phyloP scores from a whole-genome alignment of 2,797 vertebrate species.

The Sebastes nivosus region DNA sequence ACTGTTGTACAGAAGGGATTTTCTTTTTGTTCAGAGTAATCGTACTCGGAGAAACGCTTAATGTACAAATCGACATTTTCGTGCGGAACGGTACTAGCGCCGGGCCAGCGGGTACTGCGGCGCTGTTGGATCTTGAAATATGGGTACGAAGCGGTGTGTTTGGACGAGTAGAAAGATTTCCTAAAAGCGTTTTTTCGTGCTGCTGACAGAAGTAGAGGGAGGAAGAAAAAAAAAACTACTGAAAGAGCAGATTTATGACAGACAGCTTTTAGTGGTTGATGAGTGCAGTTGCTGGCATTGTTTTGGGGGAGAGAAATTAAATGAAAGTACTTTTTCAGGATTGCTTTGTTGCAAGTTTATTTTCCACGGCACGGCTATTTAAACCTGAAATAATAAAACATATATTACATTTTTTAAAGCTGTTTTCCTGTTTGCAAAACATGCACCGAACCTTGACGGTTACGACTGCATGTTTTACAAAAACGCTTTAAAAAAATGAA shows the following conservation, averaged over 20 bases:
- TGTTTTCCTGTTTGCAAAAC: slow-evolving; percentile 40
- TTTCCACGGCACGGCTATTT: slow-evolving; percentile 53
- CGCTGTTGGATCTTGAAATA: slow-evolving; percentile 56
- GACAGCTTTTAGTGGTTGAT: slow-evolving; percentile 39
- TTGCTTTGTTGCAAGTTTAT: slow-evolving; percentile 52
- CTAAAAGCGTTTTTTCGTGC: slow-evolving; percentile 43
- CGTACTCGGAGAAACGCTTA: slow-evolving; percentile 51
- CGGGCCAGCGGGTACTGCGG: slow-evolving; percentile 39
- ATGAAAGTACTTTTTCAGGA: slow-evolving; percentile 55
- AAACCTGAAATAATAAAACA: slow-evolving; percentile 40
- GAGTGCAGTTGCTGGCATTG: slow-evolving; percentile 39
- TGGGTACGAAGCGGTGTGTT: slow-evolving; percentile 48
- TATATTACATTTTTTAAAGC: slow-evolving; percentile 47
- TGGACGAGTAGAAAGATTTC: slow-evolving; percentile 46
- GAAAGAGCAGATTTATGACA: slow-evolving; percentile 41
- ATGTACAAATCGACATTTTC: slow-evolving; percentile 60
- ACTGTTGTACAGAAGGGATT: slow-evolving; percentile 72
- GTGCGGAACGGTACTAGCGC: slow-evolving; percentile 42
- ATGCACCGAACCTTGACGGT: not conserved
- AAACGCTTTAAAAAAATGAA: slow-evolving; percentile 49
- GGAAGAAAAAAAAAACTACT: slow-evolving; percentile 2
- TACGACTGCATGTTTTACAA: not conserved
- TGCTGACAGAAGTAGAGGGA: slow-evolving; percentile 46
- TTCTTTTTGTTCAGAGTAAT: slow-evolving; percentile 59
- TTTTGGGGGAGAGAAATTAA: slow-evolving; percentile 19